These are phyloP conservation scores for Amazonetta brasiliensis DNA, from an alignment of 2,797 vertebrate genomes.

Conservation along the genomic window DNA sequence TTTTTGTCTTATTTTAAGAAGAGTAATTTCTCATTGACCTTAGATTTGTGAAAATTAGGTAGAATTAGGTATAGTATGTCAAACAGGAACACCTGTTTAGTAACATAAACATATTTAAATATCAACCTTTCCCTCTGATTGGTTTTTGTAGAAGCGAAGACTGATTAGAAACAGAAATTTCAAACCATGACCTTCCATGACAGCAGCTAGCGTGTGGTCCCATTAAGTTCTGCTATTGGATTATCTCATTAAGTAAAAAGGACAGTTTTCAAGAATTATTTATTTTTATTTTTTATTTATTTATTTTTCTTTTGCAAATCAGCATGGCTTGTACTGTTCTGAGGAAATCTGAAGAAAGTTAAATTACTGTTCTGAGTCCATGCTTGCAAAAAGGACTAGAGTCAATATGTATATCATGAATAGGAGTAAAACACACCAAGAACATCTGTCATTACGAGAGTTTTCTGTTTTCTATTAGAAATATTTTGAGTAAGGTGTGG, in stretches of 20 bases:
- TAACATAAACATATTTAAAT: constrained; percentile 81
- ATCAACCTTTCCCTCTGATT: constrained; percentile 80
- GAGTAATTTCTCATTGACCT: constrained; percentile 69
- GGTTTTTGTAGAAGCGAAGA: constrained; percentile 66
- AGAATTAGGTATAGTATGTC: constrained; percentile 68
- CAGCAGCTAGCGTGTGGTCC: constrained; percentile 25
- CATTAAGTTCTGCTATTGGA: constrained; percentile 39
- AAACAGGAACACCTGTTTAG: constrained; percentile 77
- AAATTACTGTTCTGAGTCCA: background rate
- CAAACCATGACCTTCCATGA: constrained; percentile 74
- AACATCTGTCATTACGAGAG: background rate
- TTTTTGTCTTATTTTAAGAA: constrained; percentile 41
- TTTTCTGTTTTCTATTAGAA: background rate
- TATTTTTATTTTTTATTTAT: too few species aligned
- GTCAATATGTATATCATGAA: background rate
- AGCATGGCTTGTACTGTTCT: background rate
- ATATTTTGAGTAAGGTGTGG: background rate
- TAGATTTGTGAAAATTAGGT: constrained; percentile 69
- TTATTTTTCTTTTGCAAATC: background rate
- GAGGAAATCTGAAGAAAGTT: background rate
- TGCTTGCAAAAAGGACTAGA: background rate
- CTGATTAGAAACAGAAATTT: constrained; percentile 77
- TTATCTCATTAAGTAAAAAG: constrained; percentile 63
- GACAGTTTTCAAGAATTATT: background rate
- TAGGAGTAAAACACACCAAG: background rate